Evolutionary conservation across 2,797 vertebrate species (phyloP), one percentile per base, ranked within the genome.

Genomic region (Sebastiscus albofasciatus): DNA sequence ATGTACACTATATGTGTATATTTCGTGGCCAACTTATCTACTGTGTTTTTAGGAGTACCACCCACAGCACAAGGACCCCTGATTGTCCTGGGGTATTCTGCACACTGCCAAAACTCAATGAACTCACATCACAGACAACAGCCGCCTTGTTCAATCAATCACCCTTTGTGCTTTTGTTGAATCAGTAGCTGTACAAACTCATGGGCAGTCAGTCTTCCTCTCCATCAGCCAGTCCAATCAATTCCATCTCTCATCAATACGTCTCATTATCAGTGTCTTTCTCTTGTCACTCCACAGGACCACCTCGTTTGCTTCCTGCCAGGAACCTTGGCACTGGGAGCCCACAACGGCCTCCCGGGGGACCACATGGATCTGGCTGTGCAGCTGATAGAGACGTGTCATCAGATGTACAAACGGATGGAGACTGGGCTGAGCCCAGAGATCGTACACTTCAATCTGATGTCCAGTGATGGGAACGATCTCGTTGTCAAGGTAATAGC

Each of bases 251-350:
- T 58, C 59, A 55, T 69, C 59, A 31, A 42, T 54, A 58, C 16
- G 36, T 54, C 8, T 58, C 58, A 22, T 52, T 52, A 22, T 55
- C 58, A 2, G 4, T 46, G 13, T 36, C 54, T 27, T 16, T 65
- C 36, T 24, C 42, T 64, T 59, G 3, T 54, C 42, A 1, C 29
- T 24, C 26, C 60, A 2, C 93, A 99, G 98, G 98, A 99, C 95
- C 98, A 99, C 93, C 93, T 99, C 85, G 98, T 99, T 80, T 99
- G 98, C 92, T 99, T 99, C 91, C 94, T 99, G 89, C 98, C 98
- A 0, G 98, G 98, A 8, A 98, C 98, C 0, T 90, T 99, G 90
- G 98, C 98, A 0, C 91, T 99, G 29, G 98, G 98, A 4, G 96
- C 94, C 72, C 98, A 99, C 89, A 97, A 97, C 1, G 97, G 97